Conservation (phyloP, 2,797 vertebrate species). For the Danio jaintianensis region DNA sequence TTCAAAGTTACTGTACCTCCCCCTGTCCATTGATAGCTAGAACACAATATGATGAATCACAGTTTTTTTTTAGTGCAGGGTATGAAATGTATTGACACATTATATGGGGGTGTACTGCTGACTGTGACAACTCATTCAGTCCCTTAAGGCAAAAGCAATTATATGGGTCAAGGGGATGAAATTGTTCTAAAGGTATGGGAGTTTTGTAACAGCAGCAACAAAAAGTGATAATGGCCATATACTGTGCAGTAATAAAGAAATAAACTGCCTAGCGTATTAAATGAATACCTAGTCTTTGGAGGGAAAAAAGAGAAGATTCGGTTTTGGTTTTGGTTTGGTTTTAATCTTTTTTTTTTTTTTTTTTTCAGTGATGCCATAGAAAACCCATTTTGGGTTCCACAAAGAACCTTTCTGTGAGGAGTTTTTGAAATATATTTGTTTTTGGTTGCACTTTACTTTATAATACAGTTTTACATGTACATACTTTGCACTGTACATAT, state of each 20-base stretch:
- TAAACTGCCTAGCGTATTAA: not conserved
- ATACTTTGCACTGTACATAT: too few relatives aligned
- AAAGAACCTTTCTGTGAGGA: too few relatives aligned
- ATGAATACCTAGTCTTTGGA: too few relatives aligned
- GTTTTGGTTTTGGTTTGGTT: not conserved
- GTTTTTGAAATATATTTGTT: too few relatives aligned
- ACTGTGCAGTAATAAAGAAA: not conserved
- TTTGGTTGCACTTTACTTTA: too few relatives aligned
- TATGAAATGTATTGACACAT: slow-evolving; percentile 22
- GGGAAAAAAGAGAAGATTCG: too few relatives aligned
- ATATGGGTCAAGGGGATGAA: not conserved
- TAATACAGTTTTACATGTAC: too few relatives aligned
- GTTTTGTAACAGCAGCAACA: slow-evolving; percentile 3
- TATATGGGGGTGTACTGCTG: slow-evolving; percentile 17
- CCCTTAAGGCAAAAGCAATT: slow-evolving; percentile 16
- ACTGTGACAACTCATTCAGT: slow-evolving; percentile 26
- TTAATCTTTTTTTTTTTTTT: too few relatives aligned
- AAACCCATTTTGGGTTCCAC: too few relatives aligned
- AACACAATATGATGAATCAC: slow-evolving; percentile 1
- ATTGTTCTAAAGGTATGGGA: not conserved
- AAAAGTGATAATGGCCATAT: slow-evolving; percentile 5
- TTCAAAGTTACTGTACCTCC: not conserved
- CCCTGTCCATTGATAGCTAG: not conserved
- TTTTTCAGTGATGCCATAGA: too few relatives aligned
- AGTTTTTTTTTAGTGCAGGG: not conserved